Conservation (phyloP, 2,888 invertebrate genomes). For the Aphrophora alni region DNA sequence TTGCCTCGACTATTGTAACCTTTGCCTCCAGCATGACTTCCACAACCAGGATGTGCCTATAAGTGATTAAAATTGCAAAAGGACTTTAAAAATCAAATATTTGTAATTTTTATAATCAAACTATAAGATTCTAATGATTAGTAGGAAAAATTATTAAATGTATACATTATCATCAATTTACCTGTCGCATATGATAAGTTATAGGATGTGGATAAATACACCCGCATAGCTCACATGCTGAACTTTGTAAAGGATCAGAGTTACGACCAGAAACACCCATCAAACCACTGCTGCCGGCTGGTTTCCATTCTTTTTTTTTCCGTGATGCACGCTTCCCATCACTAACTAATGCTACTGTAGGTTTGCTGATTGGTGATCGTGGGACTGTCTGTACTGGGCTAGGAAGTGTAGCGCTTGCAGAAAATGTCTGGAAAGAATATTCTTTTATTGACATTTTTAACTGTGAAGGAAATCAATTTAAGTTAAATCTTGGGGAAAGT, state of each 20-base stretch:
- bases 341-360: constrained; percentile 10
- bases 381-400: constrained; percentile 39
- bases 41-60: constrained; percentile 85
- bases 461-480: too few species aligned
- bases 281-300: constrained; percentile 49
- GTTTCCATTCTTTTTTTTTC: constrained; percentile 66
- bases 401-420: constrained; percentile 43
- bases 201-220: constrained; percentile 78
- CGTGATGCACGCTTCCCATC: constrained; percentile 48
- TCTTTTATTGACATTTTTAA: background rate
- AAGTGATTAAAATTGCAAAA: background rate
- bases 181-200: constrained; percentile 88
- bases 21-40: constrained; percentile 80
- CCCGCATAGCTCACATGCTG: constrained; percentile 85
- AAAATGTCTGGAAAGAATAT: constrained; percentile 45
- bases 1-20: constrained; percentile 93
- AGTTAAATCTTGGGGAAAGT: too few species aligned
- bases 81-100: too few species aligned
- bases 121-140: too few species aligned
- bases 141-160: too few species aligned
- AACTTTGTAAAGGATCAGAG: background rate
- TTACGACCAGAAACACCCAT: background rate
- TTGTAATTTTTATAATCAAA: too few species aligned
- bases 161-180: too few species aligned
- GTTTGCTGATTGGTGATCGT: constrained; percentile 28